phyloP scores from a whole-genome alignment of 2,888 invertebrate species.

The Meta bourneti region DNA sequence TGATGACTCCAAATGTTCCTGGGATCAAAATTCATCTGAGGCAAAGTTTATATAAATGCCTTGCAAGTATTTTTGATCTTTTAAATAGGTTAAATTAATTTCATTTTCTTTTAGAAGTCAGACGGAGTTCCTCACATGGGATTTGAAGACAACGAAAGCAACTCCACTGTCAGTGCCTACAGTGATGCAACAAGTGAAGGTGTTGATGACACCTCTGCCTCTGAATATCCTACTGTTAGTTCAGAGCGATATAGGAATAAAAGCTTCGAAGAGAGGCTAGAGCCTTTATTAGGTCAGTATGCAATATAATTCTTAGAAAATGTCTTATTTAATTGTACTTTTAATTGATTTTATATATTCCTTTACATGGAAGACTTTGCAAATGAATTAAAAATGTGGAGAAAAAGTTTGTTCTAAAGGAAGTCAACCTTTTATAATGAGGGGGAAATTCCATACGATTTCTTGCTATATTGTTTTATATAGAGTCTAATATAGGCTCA shows the following conservation, averaged over 20 bases:
- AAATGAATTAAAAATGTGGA: too few species aligned
- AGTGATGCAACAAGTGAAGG: slow-evolving; percentile 69
- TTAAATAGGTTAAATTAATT: neutral
- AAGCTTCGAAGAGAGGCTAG: slow-evolving; percentile 89
- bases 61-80: neutral
- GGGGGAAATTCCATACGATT: too few species aligned
- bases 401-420: too few species aligned
- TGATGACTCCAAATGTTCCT: too few species aligned
- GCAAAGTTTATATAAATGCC: neutral
- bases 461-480: too few species aligned
- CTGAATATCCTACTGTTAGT: slow-evolving; percentile 70
- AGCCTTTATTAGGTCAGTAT: slow-evolving; percentile 87
- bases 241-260: slow-evolving; percentile 82
- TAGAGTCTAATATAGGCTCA: too few species aligned
- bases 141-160: slow-evolving; percentile 74
- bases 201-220: slow-evolving; percentile 75
- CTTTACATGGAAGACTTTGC: neutral
- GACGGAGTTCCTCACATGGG: slow-evolving; percentile 33
- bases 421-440: too few species aligned
- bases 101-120: slow-evolving; percentile 44
- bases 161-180: slow-evolving; percentile 72
- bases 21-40: too few species aligned
- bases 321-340: neutral
- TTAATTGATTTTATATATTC: neutral
- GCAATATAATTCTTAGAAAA: neutral